Evolutionary conservation across 2,113 vertebrate species (phyloP), one percentile per base, ranked within the genome.

Genomic region (Tautogolabrus adspersus): DNA sequence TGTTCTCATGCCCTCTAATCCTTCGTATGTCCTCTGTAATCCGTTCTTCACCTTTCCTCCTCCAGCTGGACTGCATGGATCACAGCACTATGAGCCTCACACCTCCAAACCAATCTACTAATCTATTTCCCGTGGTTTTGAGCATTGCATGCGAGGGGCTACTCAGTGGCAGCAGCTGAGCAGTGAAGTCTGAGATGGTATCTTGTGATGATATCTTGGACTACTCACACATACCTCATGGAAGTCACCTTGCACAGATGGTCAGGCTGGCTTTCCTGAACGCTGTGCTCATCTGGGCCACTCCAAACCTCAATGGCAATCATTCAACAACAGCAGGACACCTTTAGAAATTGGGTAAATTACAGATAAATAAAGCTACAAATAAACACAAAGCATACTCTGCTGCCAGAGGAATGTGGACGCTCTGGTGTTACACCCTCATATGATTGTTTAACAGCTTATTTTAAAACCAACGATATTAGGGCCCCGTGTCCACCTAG

Each of bases 181-280:
- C 47, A 66, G 77, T 65, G 57, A 79, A 80, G 66, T 77, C 89
- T 51, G 56, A 72, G 84, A 79, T 87, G 68, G 12, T 77, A 90
- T 90, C 84, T 77, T 10, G 62, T 10, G 56, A 81, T 83, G 73
- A 83, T 81, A 85, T 89, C 78, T 34, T 60, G 37, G 69, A 68
- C 55, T 61, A 26, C 54, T 72, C n/a, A 52, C 71, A 15, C 65
- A 44, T 13, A 19, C 40, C 56, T 44, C 72, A 70, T 58, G 42
- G 72, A 84, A 81, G 87, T 90, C 86, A 89, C 84, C 87, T 88
- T 92, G 88, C 79, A 83, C 77, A 82, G 73, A 84, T 74, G 73
- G 67, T 26, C 57, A 37, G 64, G 56, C 57, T 51, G 52, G 21
- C 22, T 70, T 42, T 52, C 40, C 69, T 58, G 54, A 42, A 42